Conservation (phyloP, 2,113 vertebrate species). For the Malurus melanocephalus region DNA sequence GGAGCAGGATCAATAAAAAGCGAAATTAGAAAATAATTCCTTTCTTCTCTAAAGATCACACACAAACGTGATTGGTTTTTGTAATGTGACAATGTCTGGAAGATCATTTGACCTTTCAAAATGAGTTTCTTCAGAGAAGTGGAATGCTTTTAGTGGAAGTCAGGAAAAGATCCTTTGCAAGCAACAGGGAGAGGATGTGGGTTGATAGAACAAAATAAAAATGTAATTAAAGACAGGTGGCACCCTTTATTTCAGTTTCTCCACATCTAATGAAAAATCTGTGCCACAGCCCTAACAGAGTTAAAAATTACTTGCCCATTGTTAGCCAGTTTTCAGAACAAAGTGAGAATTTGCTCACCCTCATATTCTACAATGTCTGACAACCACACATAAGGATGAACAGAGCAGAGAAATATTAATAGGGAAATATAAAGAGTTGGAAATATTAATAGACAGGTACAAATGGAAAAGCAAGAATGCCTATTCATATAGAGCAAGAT, state of each 20-base stretch:
- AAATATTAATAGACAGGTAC: not conserved
- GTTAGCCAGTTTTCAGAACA: not conserved
- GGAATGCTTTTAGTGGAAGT: not conserved
- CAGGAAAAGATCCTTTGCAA: not conserved
- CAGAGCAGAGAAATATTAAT: not conserved
- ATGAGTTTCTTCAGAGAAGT: not conserved
- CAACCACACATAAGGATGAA: not conserved
- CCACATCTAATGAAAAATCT: not conserved
- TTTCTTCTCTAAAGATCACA: conserved; percentile 15
- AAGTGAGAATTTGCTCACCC: not conserved
- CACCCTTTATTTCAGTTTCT: not conserved
- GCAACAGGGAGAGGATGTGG: not conserved
- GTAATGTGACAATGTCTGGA: not conserved
- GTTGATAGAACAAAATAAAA: not conserved
- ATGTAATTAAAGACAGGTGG: not conserved
- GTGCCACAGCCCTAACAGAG: not conserved
- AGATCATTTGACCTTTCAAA: conserved; percentile 5
- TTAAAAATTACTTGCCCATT: not conserved
- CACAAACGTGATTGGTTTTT: not conserved
- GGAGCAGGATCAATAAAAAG: conserved; percentile 21
- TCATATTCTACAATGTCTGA: not conserved
- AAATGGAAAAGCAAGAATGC: not conserved
- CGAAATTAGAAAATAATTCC: not conserved
- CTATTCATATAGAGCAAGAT: not conserved
- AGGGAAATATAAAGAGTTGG: not conserved